Percentiles rank a stretch among this genome's conserved stretches.
Conservation (phyloP, 2,113 vertebrate genomes). For the Capricornis sumatraensis region DNA sequence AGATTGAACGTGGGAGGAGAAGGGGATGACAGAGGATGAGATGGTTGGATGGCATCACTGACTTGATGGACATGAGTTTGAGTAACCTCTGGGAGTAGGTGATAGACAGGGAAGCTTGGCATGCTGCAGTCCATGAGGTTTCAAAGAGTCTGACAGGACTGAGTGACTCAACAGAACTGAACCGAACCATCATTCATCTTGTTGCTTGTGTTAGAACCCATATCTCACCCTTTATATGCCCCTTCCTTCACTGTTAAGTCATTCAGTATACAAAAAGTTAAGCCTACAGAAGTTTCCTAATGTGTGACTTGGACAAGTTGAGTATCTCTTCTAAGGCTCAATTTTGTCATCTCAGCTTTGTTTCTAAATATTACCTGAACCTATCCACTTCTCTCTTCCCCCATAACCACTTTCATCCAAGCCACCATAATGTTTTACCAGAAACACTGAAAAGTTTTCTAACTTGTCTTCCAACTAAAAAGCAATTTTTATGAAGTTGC, state of each 20-base stretch:
- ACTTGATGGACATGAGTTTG: neutral
- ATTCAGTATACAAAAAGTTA: neutral
- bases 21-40: neutral
- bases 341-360: neutral
- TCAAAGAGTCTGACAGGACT: neutral
- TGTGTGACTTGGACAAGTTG: neutral
- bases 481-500: neutral
- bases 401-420: neutral
- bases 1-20: neutral
- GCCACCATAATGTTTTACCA: neutral
- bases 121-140: neutral
- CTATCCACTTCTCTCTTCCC: neutral
- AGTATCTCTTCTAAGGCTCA: neutral
- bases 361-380: neutral
- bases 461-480: neutral
- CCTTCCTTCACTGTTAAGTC: neutral
- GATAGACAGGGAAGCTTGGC: neutral
- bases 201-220: neutral
- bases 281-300: neutral
- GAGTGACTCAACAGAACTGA: neutral
- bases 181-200: neutral
- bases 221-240: neutral
- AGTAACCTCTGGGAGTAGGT: neutral
- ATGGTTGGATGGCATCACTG: neutral
- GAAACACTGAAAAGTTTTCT: neutral